Percentiles rank a stretch among this genome's conserved stretches.
Conservation (phyloP, 2,797 vertebrate genomes). For the Spea hammondii region DNA sequence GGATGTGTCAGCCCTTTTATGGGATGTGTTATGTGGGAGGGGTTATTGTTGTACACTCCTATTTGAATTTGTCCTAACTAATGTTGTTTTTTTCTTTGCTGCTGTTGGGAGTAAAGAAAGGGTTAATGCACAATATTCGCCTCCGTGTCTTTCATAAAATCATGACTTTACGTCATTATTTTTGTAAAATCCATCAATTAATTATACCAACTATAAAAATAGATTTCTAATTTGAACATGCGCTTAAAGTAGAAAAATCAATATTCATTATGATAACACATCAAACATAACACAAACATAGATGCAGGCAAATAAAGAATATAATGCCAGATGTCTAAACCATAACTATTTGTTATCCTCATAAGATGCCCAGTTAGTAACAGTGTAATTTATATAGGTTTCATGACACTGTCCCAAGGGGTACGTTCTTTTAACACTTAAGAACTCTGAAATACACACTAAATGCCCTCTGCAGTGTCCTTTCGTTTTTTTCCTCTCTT, state of each 20-base stretch:
- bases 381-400: constrained; percentile 8
- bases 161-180: too few relatives aligned
- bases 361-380: not conserved
- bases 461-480: not conserved
- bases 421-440: not conserved
- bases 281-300: not conserved
- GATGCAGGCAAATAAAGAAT: not conserved
- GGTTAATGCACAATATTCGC: too few relatives aligned
- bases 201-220: not conserved
- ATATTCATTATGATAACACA: constrained; percentile 2
- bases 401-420: not conserved
- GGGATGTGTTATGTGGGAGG: too few relatives aligned
- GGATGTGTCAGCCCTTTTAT: too few relatives aligned
- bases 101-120: too few relatives aligned
- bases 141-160: too few relatives aligned
- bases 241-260: not conserved
- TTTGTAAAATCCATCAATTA: too few relatives aligned
- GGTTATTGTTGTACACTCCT: too few relatives aligned
- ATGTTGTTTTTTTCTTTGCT: too few relatives aligned
- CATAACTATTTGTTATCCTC: not conserved
- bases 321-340: not conserved
- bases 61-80: too few relatives aligned
- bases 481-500: not conserved
- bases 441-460: not conserved
- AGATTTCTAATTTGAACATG: not conserved